A percentile compares a stretch with the other conserved stretches of the same genome.
These are phyloP conservation scores for Nylanderia fulva DNA, from an alignment of 1,140 invertebrate species.

Conservation along the genomic window DNA sequence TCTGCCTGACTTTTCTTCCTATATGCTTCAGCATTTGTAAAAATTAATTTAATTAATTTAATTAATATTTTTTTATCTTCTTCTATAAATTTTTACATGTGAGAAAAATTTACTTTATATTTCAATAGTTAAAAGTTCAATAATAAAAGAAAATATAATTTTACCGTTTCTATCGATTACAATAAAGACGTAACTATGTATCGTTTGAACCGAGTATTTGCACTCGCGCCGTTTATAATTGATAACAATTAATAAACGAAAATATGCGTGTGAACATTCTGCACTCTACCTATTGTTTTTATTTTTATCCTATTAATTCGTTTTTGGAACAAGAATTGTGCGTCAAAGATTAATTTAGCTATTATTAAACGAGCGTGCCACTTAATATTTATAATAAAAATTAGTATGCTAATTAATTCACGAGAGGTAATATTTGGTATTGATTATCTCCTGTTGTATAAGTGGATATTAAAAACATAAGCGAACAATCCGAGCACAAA, in stretches of 20 bases:
- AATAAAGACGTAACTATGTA: background rate
- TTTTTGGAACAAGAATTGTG: background rate
- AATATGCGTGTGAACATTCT: background rate
- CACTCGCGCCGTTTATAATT: background rate
- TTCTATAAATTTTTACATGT: background rate
- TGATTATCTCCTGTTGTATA: conserved; percentile 1
- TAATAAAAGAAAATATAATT: background rate
- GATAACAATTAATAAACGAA: background rate
- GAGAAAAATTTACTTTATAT: background rate
- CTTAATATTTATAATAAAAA: background rate
- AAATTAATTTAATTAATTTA: background rate
- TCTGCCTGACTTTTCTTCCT: background rate
- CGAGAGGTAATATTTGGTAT: conserved; percentile 14
- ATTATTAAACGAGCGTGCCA: background rate
- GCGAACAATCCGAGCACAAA: conserved; percentile 23
- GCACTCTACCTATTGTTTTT: background rate
- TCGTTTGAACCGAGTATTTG: conserved; percentile 48
- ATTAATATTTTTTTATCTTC: background rate
- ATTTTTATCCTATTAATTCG: background rate
- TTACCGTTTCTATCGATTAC: background rate
- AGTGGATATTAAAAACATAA: conserved; percentile 48
- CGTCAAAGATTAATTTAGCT: background rate
- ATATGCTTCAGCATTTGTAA: background rate
- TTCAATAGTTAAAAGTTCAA: background rate
- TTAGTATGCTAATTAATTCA: conserved; percentile 22